These are phyloP conservation scores for Tachyglossus aculeatus DNA, from an alignment of 2,797 vertebrate genomes.

Conservation along the genomic window DNA sequence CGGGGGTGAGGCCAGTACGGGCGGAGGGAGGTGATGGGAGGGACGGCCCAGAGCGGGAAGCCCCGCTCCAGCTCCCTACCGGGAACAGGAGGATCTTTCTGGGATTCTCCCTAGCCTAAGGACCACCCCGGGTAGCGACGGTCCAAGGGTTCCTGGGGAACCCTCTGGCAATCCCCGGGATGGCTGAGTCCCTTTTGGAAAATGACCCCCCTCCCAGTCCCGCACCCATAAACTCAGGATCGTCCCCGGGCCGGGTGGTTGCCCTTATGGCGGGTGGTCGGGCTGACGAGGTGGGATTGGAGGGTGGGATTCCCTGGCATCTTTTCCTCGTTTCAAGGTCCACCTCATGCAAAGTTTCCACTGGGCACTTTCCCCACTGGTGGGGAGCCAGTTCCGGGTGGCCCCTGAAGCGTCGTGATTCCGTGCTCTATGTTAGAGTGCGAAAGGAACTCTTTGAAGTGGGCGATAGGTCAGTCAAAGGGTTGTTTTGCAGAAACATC, in stretches of 20 bases:
- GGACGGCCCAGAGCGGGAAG: too few species aligned
- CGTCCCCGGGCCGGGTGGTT: background rate
- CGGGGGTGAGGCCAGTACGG: too few species aligned
- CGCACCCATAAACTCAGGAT: background rate
- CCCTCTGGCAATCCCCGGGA: too few species aligned
- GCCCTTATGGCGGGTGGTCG: constrained; percentile 21
- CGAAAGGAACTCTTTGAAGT: constrained; percentile 86
- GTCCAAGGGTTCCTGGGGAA: too few species aligned
- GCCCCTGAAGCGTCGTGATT: constrained; percentile 78
- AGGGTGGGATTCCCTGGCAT: constrained; percentile 26
- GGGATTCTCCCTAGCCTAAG: too few species aligned
- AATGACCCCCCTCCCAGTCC: background rate
- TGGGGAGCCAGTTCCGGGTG: constrained; percentile 69
- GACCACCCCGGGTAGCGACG: too few species aligned
- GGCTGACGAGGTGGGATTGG: constrained; percentile 11
- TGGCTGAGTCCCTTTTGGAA: constrained; percentile 36
- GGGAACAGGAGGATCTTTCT: too few species aligned
- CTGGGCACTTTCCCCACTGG: constrained; percentile 63
- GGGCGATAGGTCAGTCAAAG: constrained; percentile 81
- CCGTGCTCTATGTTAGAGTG: constrained; percentile 99
- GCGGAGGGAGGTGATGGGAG: too few species aligned
- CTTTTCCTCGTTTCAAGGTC: constrained; percentile 71
- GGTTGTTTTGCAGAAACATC: constrained; percentile 46
- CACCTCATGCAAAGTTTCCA: constrained; percentile 40
- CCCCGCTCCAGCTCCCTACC: too few species aligned